These are phyloP conservation scores for Eristalis tenax DNA, from an alignment of 2,888 invertebrate species.

Conservation along the genomic window DNA sequence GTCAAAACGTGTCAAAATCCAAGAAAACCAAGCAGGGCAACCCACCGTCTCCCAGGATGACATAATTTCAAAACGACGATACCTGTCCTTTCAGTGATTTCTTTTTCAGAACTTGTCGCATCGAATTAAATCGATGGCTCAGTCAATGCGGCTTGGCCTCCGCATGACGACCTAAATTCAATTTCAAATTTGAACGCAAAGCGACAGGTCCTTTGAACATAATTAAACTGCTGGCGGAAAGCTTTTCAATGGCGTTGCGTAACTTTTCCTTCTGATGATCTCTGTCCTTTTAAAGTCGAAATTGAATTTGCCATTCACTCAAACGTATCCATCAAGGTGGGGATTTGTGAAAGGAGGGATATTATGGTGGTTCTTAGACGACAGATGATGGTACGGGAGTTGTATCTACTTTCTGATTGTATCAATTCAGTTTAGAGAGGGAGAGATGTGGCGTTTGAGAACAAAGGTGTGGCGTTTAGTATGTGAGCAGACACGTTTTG, in stretches of 20 bases:
- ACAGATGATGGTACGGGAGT: no score
- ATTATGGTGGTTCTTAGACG: no score
- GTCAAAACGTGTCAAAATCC: background rate
- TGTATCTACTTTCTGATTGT: no score
- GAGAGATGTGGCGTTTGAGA: no score
- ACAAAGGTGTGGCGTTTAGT: no score
- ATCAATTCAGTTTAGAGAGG: no score
- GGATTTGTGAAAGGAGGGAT: background rate
- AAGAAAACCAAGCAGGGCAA: background rate
- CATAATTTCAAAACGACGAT: background rate
- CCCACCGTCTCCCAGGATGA: background rate
- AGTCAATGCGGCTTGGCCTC: background rate
- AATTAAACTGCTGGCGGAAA: background rate
- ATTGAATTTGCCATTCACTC: background rate
- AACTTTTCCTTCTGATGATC: background rate
- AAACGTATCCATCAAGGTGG: background rate
- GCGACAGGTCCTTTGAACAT: background rate
- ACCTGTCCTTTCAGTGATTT: background rate
- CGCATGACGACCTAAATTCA: background rate
- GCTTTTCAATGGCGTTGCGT: background rate
- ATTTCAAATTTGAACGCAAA: background rate
- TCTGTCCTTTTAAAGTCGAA: background rate
- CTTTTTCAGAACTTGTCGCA: background rate
- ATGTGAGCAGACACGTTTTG: no score
- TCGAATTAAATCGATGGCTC: background rate